phyloP scores from a whole-genome alignment of 2,888 invertebrate species.

The Drosophila barbarae region DNA sequence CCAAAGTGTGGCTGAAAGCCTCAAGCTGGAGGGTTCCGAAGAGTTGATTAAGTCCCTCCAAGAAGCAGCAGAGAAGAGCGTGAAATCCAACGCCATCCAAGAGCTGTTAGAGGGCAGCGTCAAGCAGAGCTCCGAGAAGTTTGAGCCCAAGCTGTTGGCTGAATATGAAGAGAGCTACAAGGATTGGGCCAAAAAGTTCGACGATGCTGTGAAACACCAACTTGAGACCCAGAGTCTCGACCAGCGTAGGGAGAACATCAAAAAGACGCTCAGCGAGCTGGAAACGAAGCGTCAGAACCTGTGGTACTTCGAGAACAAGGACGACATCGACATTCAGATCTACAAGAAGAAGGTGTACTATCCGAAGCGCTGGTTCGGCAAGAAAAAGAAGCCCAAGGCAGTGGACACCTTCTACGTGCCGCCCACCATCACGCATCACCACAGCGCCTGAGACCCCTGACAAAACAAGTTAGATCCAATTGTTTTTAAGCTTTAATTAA shows the following conservation, averaged over 20 bases:
- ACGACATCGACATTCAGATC: conserved; percentile 86
- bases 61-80: conserved; percentile 58
- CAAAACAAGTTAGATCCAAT: conserved; percentile 45
- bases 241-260: conserved; percentile 82
- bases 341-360: conserved; percentile 82
- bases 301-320: conserved; percentile 91
- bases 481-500: conserved; percentile 67
- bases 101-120: conserved; percentile 77
- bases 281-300: conserved; percentile 83
- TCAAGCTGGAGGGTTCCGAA: conserved; percentile 17
- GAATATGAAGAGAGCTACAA: conserved; percentile 64
- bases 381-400: conserved; percentile 80
- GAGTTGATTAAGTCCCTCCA: conserved; percentile 64
- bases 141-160: conserved; percentile 70
- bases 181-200: conserved; percentile 74
- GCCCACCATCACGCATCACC: conserved; percentile 82
- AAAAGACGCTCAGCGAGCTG: conserved; percentile 80
- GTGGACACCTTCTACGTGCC: conserved; percentile 85
- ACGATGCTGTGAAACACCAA: conserved; percentile 79
- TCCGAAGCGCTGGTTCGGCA: conserved; percentile 80
- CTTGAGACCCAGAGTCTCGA: conserved; percentile 84
- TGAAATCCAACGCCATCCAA: conserved; percentile 51
- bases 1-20: conserved; percentile 14
- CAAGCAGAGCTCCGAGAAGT: conserved; percentile 68
- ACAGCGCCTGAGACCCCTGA: conserved; percentile 1